Evolutionary conservation across 2,113 vertebrate genomes (phyloP).

Genomic region (Brachirus orientalis): DNA sequence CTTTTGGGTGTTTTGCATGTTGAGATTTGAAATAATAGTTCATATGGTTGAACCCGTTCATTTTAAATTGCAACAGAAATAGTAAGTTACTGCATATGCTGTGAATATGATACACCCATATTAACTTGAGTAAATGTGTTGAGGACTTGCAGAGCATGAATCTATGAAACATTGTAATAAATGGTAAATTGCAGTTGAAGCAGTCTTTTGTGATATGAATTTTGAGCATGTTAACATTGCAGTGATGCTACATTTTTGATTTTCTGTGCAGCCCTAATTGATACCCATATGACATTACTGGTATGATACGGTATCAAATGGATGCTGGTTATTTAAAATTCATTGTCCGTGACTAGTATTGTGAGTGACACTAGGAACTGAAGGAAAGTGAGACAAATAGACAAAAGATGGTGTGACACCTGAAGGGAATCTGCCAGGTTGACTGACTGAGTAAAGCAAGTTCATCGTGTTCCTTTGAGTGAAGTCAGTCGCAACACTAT

Average conservation of each 20-base stretch:
- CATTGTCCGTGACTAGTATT: neutral
- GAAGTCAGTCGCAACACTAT: constrained; percentile 55
- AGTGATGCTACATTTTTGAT: too few species aligned
- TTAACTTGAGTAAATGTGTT: too few species aligned
- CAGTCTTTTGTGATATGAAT: too few species aligned
- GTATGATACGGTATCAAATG: neutral
- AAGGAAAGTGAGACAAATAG: constrained; percentile 26
- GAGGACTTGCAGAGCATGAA: too few species aligned
- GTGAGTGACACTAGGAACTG: constrained; percentile 16
- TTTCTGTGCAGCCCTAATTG: too few species aligned
- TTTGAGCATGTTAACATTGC: too few species aligned
- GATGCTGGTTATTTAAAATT: constrained; percentile 7
- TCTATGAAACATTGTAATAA: too few species aligned
- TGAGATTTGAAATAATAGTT: neutral
- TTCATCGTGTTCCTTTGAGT: constrained; percentile 56
- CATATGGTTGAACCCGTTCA: neutral
- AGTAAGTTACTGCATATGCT: too few species aligned
- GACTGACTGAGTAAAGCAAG: constrained; percentile 41
- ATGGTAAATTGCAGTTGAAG: too few species aligned
- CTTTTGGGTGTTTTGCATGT: neutral
- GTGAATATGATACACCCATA: too few species aligned
- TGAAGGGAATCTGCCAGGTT: constrained; percentile 30
- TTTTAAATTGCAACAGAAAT: neutral
- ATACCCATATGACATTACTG: neutral
- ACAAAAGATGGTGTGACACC: constrained; percentile 30